phyloP scores from a whole-genome alignment of 2,888 invertebrate genomes.

The Aethes cnicana region DNA sequence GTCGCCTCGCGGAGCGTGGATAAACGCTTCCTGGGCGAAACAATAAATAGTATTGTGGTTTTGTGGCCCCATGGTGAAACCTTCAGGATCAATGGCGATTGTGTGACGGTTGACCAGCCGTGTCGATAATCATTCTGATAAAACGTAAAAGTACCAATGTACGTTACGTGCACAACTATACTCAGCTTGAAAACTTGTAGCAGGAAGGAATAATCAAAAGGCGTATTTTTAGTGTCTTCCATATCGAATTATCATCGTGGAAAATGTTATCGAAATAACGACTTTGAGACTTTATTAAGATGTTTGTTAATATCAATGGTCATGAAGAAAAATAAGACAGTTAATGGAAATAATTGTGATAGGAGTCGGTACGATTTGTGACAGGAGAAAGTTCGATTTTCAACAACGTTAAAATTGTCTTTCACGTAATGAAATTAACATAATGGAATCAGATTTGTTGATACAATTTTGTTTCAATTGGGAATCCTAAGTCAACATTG shows the following conservation, averaged over 20 bases:
- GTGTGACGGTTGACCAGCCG: slow-evolving; percentile 54
- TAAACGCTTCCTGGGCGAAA: slow-evolving; percentile 73
- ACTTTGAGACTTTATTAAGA: background rate
- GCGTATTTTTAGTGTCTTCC: too few relatives aligned
- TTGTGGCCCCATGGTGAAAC: slow-evolving; percentile 59
- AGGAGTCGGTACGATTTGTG: too few relatives aligned
- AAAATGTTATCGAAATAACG: too few relatives aligned
- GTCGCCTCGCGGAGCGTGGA: slow-evolving; percentile 62
- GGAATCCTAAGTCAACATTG: too few relatives aligned
- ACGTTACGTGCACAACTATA: background rate
- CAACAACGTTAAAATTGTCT: too few relatives aligned
- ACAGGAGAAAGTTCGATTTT: too few relatives aligned
- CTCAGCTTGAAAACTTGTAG: background rate
- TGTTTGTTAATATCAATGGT: background rate
- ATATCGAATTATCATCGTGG: too few relatives aligned
- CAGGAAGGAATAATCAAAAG: too few relatives aligned
- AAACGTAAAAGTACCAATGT: slow-evolving; percentile 1
- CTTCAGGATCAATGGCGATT: slow-evolving; percentile 79
- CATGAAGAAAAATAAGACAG: background rate
- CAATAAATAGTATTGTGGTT: slow-evolving; percentile 69
- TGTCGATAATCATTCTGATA: slow-evolving; percentile 16
- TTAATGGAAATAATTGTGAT: too few relatives aligned
- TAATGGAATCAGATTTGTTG: too few relatives aligned
- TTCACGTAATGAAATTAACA: too few relatives aligned
- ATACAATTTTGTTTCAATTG: too few relatives aligned